Base-by-base conservation (phyloP, 2,113 vertebrate genomes). In the Propithecus coquereli region DNA sequence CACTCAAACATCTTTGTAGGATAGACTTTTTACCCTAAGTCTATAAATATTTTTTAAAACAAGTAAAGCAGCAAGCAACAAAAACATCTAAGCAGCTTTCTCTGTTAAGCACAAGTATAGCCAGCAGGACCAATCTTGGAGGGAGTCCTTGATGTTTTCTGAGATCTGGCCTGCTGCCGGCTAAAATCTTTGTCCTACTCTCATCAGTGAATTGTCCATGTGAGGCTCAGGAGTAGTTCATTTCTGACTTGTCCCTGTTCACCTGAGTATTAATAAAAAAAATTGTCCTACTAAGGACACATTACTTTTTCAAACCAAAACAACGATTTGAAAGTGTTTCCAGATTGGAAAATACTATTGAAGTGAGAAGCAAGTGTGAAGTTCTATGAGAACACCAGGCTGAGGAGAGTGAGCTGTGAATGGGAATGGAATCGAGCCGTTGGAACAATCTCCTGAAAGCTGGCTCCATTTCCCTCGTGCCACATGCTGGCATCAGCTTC, bases 361-460 rank as follows among this genome's bases (percentile, higher is more conserved):
- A 59, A 89, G 91, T 94, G 93, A 91, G 91, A 96, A 95, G 47
- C 57, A 94, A 97, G 89, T 52, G 59, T 92, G 90, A 94, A 93
- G 40, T 91, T 94, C 89, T 94, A 4, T 37, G 74, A 40, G 97
- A 96, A 97, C 89, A 81, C 52, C 94, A 91, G 94, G 86, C 91
- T 93, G 14, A 87, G 18, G 66, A 77, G 70, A 81, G 52, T 13
- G 57, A 88, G 74, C 82, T 89, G 91, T 87, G 97, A 94, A 83
- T n/a, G 52, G 63, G 66, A 20, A 74, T 96, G 89, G 95, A 95
- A 96, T 47, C 71, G 88, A 95, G 91, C 95, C 94, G 87, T 91
- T 79, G 93, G 65, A 89, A 97, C 61, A 27, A 50, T 74, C 90
- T 93, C n/a, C 0, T 8, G 70, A 77, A 91, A 83, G 88, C 81